Conservation (phyloP, 2,797 vertebrate genomes). For the Xerus rutilus region DNA sequence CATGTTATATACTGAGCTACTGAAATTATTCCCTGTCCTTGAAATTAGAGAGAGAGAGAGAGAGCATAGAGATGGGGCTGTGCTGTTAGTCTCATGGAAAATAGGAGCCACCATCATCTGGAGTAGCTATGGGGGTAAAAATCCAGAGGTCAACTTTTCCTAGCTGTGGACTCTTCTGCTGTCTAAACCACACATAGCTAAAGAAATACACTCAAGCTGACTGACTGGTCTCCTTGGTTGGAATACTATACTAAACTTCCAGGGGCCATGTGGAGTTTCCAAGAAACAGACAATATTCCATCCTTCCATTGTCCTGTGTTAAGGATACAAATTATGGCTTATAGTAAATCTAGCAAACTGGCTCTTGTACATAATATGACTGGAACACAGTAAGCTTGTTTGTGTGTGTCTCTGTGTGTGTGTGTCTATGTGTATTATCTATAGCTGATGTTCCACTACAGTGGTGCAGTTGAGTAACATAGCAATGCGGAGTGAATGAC, state of each 20-base stretch:
- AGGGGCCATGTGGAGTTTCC: not conserved
- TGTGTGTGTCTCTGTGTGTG: not conserved
- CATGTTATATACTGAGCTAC: not conserved
- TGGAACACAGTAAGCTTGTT: too few species aligned
- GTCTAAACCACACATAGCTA: fast-evolving
- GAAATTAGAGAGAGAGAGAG: not conserved
- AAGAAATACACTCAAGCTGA: not conserved
- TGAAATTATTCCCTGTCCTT: not conserved
- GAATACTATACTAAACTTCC: not conserved
- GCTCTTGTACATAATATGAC: not conserved
- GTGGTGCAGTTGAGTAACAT: not conserved
- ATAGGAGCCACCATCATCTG: too few species aligned
- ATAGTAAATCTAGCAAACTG: not conserved
- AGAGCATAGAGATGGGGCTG: fast-evolving
- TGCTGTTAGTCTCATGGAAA: not conserved
- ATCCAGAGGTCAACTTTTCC: not conserved
- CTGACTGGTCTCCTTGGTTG: not conserved
- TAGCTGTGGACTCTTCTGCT: not conserved
- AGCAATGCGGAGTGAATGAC: not conserved
- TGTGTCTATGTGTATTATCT: not conserved
- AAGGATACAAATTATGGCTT: not conserved
- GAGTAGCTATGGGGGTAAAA: not conserved
- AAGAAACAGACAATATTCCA: not conserved
- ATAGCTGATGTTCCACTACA: not conserved
- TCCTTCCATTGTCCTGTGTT: not conserved